phyloP scores from a whole-genome alignment of 1,140 invertebrate genomes.

The Diabrotica virgifera region DNA sequence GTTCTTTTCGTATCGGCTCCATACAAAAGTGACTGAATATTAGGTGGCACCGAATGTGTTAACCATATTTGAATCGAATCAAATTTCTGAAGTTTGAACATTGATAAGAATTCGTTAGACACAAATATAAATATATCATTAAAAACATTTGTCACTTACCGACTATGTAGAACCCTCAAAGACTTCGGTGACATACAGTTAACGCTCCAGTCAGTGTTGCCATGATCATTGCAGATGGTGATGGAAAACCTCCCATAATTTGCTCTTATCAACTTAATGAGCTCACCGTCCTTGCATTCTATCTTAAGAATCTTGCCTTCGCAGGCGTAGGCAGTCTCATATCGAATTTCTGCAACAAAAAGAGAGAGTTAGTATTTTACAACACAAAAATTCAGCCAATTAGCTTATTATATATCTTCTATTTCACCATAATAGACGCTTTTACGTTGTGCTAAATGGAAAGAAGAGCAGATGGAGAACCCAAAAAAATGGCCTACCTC shows the following conservation, averaged over 20 bases:
- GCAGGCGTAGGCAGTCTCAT: conserved; percentile 90
- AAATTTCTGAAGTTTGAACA: too few species aligned
- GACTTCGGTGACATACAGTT: conserved; percentile 89
- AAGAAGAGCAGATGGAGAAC: too few species aligned
- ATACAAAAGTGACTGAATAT: too few species aligned
- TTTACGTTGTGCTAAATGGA: too few species aligned
- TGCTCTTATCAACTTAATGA: conserved; percentile 89
- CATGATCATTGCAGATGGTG: conserved; percentile 94
- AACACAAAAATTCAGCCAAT: too few species aligned
- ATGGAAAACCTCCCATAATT: conserved; percentile 96
- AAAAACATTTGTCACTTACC: conserved; percentile 55
- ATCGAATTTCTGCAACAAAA: conserved; percentile 63
- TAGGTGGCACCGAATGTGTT: too few species aligned
- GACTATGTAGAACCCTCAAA: conserved; percentile 73
- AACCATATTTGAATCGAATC: too few species aligned
- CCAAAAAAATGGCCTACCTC: too few species aligned
- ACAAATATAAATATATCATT: background rate
- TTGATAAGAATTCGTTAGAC: too few species aligned
- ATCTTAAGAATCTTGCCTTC: conserved; percentile 87
- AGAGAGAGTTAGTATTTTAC: background rate
- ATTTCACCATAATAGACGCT: too few species aligned
- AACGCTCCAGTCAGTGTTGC: conserved; percentile 94
- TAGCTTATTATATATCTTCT: too few species aligned
- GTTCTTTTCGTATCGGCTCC: too few species aligned
- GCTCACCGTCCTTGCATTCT: conserved; percentile 79